phyloP scores from a whole-genome alignment of 2,797 vertebrate species.

The Harpagifer antarcticus region DNA sequence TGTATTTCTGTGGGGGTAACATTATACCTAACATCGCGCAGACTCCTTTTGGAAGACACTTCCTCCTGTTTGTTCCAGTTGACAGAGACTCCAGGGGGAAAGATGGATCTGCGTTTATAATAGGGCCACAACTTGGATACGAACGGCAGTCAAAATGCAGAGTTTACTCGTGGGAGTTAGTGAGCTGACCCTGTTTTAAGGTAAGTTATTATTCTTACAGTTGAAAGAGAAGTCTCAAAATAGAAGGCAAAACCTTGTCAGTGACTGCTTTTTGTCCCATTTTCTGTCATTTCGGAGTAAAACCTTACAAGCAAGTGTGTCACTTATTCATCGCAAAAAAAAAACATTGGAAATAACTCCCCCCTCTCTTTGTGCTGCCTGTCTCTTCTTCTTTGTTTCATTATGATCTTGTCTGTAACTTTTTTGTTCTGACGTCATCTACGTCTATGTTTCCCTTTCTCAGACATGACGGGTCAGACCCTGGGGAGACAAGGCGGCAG shows the following conservation, averaged over 20 bases:
- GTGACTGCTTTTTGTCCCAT: background rate
- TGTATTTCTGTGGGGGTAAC: slow-evolving; percentile 27
- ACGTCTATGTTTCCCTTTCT: slow-evolving; percentile 4
- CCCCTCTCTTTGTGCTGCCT: background rate
- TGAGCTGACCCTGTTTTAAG: slow-evolving; percentile 43
- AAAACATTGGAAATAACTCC: background rate
- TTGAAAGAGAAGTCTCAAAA: background rate
- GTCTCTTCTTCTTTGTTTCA: slow-evolving; percentile 14
- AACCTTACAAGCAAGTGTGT: background rate
- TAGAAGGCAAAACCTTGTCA: background rate
- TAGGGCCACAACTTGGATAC: slow-evolving; percentile 36
- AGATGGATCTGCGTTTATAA: slow-evolving; percentile 26
- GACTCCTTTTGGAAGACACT: slow-evolving; percentile 24
- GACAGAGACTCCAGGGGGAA: slow-evolving; percentile 28
- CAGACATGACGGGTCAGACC: slow-evolving; percentile 91
- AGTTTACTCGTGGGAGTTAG: slow-evolving; percentile 26
- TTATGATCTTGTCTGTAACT: slow-evolving; percentile 9
- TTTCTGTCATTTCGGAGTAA: background rate
- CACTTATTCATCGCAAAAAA: background rate
- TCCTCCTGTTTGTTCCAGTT: background rate
- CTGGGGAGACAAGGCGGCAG: slow-evolving; percentile 79
- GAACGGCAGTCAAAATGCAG: slow-evolving; percentile 32
- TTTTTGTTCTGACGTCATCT: slow-evolving; percentile 9
- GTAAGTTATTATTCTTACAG: slow-evolving; percentile 60
- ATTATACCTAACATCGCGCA: slow-evolving; percentile 32